phyloP scores from a whole-genome alignment of 2,797 vertebrate genomes.

The Sebastes minor region DNA sequence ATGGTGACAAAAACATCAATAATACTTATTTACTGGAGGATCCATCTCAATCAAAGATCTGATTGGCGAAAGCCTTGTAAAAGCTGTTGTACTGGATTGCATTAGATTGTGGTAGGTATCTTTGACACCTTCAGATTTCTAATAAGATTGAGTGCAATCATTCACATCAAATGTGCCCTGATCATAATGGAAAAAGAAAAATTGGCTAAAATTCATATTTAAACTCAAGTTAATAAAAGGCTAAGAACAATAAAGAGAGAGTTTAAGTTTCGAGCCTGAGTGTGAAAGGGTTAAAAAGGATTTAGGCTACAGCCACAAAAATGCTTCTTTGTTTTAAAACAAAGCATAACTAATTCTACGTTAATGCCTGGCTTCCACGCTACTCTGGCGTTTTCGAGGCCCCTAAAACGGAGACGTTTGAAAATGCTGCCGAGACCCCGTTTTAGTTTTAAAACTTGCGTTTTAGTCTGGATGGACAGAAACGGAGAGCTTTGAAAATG shows the following conservation, averaged over 20 bases:
- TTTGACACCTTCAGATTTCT: neutral
- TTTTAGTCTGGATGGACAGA: no score
- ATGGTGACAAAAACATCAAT: slow-evolving; percentile 8
- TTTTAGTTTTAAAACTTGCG: no score
- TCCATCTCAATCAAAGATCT: slow-evolving; percentile 23
- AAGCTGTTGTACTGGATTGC: neutral
- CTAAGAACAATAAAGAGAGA: neutral
- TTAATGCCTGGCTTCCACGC: no score
- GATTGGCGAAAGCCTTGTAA: neutral
- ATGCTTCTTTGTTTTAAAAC: no score
- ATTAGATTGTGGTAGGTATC: neutral
- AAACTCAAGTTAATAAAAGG: neutral
- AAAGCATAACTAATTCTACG: no score
- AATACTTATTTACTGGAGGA: slow-evolving; percentile 11
- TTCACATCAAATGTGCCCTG: neutral
- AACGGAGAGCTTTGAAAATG: no score
- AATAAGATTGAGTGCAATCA: neutral
- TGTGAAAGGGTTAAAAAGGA: neutral
- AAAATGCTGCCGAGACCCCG: no score
- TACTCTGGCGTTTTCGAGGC: no score
- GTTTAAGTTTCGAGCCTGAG: neutral
- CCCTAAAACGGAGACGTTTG: no score
- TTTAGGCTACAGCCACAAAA: no score
- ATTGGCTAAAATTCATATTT: neutral
- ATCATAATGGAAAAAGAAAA: neutral